Evolutionary conservation across 2,797 vertebrate genomes (phyloP).

Genomic region (Sciurus carolinensis): DNA sequence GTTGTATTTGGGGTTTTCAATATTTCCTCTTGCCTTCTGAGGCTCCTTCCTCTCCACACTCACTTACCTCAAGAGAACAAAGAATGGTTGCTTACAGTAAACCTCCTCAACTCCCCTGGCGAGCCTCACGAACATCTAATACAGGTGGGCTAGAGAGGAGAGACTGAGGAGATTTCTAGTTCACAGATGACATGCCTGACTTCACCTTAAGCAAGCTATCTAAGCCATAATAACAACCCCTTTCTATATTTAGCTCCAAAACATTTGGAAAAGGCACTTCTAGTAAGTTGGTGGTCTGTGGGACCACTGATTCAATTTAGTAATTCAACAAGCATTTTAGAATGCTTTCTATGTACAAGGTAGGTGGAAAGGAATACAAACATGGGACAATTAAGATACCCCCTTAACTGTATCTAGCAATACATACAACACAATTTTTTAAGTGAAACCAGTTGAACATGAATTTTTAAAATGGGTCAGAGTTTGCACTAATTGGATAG

Average conservation of each 20-base stretch:
- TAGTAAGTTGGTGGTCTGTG: constrained; percentile 38
- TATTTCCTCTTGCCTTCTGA: neutral
- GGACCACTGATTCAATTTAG: constrained; percentile 1
- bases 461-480: constrained; percentile 37
- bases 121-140: constrained; percentile 59
- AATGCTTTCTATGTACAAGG: neutral
- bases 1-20: constrained; percentile 36
- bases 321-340: constrained; percentile 59
- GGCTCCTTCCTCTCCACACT: neutral
- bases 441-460: constrained; percentile 32
- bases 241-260: constrained; percentile 23
- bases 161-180: constrained; percentile 68
- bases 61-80: constrained; percentile 66
- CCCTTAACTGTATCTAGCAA: constrained; percentile 52
- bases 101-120: constrained; percentile 61
- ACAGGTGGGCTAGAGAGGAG: constrained; percentile 46
- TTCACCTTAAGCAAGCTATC: constrained; percentile 53
- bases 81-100: constrained; percentile 61
- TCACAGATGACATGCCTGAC: constrained; percentile 50
- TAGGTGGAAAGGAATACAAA: constrained; percentile 24
- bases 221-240: constrained; percentile 5
- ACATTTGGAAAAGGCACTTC: constrained; percentile 52
- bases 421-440: constrained; percentile 4
- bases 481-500: constrained; percentile 53
- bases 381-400: neutral